These are phyloP conservation scores for Chrosomus eos DNA, from an alignment of 2,797 vertebrate species.

Conservation along the genomic window DNA sequence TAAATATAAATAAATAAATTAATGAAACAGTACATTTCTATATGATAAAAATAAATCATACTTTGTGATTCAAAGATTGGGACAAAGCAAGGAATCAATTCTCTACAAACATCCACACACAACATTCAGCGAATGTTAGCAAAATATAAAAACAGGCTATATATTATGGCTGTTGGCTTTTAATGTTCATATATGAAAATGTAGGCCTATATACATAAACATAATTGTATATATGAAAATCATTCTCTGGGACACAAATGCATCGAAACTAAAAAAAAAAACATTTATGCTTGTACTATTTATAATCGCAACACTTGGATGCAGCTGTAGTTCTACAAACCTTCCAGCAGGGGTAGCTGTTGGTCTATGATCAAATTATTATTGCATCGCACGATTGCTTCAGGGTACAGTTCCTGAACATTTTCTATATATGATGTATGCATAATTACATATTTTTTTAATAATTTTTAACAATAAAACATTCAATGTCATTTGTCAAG, in stretches of 20 bases:
- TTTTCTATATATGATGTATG: not conserved
- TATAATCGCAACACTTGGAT: not conserved
- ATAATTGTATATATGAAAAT: too few relatives aligned
- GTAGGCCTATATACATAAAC: not conserved
- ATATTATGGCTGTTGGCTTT: not conserved
- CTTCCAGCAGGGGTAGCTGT: slow-evolving; percentile 81
- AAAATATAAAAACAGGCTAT: not conserved
- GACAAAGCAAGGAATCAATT: not conserved
- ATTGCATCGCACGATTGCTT: not conserved
- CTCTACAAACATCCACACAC: too few relatives aligned
- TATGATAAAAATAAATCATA: not conserved
- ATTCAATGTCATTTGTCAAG: slow-evolving; percentile 13
- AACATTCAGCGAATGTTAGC: too few relatives aligned
- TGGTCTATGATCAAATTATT: slow-evolving; percentile 66
- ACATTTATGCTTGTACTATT: not conserved
- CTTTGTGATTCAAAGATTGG: not conserved
- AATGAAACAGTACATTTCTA: not conserved
- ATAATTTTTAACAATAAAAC: slow-evolving; percentile 13
- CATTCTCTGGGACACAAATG: not conserved
- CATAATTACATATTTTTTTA: slow-evolving; percentile 10
- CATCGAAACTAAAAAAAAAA: not conserved
- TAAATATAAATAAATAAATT: not conserved
- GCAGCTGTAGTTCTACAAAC: not conserved
- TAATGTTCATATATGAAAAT: not conserved
- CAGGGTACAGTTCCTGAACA: not conserved